These are phyloP conservation scores for Epinotia ramella DNA, from an alignment of 2,888 invertebrate species.

Conservation along the genomic window DNA sequence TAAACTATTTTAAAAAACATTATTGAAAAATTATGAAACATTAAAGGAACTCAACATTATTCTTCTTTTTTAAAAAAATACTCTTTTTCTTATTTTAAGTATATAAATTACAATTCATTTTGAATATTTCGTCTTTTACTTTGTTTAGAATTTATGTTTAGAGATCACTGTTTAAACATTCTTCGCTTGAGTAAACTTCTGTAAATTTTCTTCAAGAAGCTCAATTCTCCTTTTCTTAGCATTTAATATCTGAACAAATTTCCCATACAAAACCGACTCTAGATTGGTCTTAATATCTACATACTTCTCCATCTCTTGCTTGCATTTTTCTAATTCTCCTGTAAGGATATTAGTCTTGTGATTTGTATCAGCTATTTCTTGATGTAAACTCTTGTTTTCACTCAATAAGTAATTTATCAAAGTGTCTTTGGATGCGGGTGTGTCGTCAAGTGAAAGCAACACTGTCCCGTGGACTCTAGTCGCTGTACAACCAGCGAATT, in stretches of 20 bases:
- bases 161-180: not conserved
- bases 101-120: too few relatives aligned
- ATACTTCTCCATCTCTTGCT: slow-evolving; percentile 38
- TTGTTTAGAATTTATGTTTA: not conserved
- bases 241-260: slow-evolving; percentile 46
- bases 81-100: too few relatives aligned
- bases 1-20: too few relatives aligned
- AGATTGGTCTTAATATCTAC: slow-evolving; percentile 37
- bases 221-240: slow-evolving; percentile 67
- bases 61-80: too few relatives aligned
- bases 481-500: slow-evolving; percentile 11
- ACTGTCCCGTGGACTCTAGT: slow-evolving; percentile 35
- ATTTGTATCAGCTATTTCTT: slow-evolving; percentile 6
- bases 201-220: slow-evolving; percentile 64
- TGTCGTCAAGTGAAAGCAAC: slow-evolving; percentile 24
- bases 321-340: slow-evolving; percentile 34
- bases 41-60: too few relatives aligned
- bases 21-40: too few relatives aligned
- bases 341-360: slow-evolving; percentile 10
- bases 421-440: slow-evolving; percentile 35
- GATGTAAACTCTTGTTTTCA: slow-evolving; percentile 32
- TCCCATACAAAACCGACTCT: slow-evolving; percentile 44
- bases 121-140: too few relatives aligned
- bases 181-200: slow-evolving; percentile 49
- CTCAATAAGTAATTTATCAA: slow-evolving; percentile 33